phyloP scores from a whole-genome alignment of 2,888 invertebrate genomes.

The Desoria tigrina region DNA sequence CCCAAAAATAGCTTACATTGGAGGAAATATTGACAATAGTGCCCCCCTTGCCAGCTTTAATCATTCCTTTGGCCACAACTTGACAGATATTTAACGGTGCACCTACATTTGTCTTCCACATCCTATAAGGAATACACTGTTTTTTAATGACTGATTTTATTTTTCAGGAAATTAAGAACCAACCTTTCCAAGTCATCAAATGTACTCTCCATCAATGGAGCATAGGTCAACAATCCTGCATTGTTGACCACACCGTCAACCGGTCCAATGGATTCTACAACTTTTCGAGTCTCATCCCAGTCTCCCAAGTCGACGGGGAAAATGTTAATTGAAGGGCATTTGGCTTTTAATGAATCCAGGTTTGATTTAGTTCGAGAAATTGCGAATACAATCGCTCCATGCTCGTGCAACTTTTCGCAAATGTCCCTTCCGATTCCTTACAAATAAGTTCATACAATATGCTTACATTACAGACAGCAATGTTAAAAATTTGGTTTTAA shows the following conservation, averaged over 20 bases:
- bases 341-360: conserved; percentile 2
- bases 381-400: not conserved
- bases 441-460: not conserved
- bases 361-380: not conserved
- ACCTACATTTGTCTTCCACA: conserved; percentile 68
- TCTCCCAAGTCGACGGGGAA: conserved; percentile 71
- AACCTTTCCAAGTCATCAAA: conserved; percentile 70
- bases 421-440: conserved; percentile 16
- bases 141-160: too few relatives aligned
- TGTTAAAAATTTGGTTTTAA: too few relatives aligned
- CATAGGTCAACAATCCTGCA: conserved; percentile 73
- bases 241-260: conserved; percentile 88
- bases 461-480: too few relatives aligned
- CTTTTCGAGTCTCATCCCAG: conserved; percentile 72
- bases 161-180: not conserved
- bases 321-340: conserved; percentile 64
- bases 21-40: conserved; percentile 90
- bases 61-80: conserved; percentile 72
- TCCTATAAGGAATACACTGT: not conserved
- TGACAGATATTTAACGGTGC: conserved; percentile 82
- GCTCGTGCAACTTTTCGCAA: not conserved
- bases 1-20: not conserved
- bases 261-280: conserved; percentile 62
- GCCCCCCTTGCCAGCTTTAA: conserved; percentile 69
- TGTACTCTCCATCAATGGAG: conserved; percentile 69